phyloP scores from a whole-genome alignment of 2,797 vertebrate species.

The Semaprochilodus insignis region DNA sequence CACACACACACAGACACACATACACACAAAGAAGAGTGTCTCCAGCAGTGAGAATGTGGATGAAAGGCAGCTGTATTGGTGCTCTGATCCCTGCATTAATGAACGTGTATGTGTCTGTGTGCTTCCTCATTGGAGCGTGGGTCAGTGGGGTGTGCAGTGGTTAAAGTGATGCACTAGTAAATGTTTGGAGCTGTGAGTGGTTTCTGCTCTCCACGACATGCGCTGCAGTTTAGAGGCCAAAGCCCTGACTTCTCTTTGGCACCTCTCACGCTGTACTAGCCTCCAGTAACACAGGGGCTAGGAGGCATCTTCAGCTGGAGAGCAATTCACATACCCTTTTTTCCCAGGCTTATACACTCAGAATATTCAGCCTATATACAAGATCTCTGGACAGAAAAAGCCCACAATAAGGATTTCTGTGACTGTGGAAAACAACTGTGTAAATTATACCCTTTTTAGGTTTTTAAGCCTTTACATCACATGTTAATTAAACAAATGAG shows the following conservation, averaged over 20 bases:
- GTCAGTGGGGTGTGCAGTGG: slow-evolving; percentile 38
- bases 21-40: slow-evolving; percentile 54
- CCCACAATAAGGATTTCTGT: not conserved
- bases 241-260: not conserved
- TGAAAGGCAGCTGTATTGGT: slow-evolving; percentile 76
- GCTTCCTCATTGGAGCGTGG: slow-evolving; percentile 11
- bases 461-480: not conserved
- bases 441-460: no score
- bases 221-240: slow-evolving; percentile 3
- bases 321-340: not conserved
- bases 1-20: slow-evolving; percentile 32
- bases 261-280: not conserved
- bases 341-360: not conserved
- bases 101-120: slow-evolving; percentile 46
- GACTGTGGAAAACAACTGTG: not conserved
- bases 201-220: slow-evolving; percentile 19
- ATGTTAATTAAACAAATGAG: slow-evolving; percentile 9
- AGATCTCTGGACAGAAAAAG: not conserved
- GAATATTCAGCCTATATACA: not conserved
- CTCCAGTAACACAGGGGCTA: not conserved
- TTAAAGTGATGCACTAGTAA: slow-evolving; percentile 31
- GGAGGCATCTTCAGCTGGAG: slow-evolving; percentile 7
- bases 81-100: slow-evolving; percentile 81
- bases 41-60: slow-evolving; percentile 78
- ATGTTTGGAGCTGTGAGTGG: slow-evolving; percentile 23